Evolutionary conservation across 2,888 invertebrate genomes (phyloP), one percentile per base, ranked within the genome.

Genomic region (Poecilus cupreus): DNA sequence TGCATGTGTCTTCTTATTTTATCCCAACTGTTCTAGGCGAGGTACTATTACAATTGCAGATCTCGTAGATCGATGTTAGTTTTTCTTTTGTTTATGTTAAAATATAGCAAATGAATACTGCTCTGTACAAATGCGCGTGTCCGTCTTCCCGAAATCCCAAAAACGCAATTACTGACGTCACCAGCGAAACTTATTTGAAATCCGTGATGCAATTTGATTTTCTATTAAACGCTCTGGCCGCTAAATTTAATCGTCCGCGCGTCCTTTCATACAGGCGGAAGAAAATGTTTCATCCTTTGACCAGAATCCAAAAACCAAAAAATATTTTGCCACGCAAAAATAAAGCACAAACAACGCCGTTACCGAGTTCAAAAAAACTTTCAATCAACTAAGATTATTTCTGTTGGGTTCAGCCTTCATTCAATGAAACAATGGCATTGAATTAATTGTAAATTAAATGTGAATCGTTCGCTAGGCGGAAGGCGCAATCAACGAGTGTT

Each of bases 181-280:
- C 20, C 0, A 68, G 18, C 32, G 39, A 37, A 68, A 43, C 39
- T 37, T 11, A 39, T 68, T 68, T 43, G 68, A 32, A 11, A 68
- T 68, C 3, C 60, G 13, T 68, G 68, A 37, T 68, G 68, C 68
- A 68, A 68, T 68, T 68, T 68, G 11, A 18, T 68, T 18, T 68
- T 68, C 37, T 68, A 68, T 68, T 68, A 43, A 43, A 39, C 24
- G 24, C 24, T 32, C 11, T 5, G 3, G 6, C n/a, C 18, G 68
- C 68, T 68, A 68, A 68, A 39, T 22, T 68, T 68, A 68, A 68
- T 37, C 39, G 11, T 16, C 68, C 39, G 39, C 0, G 11, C 37
- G 68, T 68, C 20, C 39, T 68, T 68, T 68, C 68, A 68, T 16
- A 68, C 37, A 39, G 39, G 68, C 68, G 60, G 60, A 60, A 60